Evolutionary conservation across 2,113 vertebrate genomes (phyloP), one percentile per base, ranked within the genome.

Genomic region (Irena cyanogastra): DNA sequence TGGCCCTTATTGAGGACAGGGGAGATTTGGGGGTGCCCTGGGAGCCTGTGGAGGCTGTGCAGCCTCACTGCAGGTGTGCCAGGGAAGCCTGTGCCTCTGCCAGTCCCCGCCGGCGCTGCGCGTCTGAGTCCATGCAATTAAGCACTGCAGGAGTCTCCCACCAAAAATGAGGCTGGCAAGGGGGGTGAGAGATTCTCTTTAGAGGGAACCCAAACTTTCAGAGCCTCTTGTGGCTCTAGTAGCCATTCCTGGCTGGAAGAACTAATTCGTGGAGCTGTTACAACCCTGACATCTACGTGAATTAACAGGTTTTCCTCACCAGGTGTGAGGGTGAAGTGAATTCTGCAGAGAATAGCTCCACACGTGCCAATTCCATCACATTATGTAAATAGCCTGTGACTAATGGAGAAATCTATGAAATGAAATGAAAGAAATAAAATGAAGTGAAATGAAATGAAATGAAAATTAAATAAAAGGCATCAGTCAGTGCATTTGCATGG

Each of bases 301-400:
- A 74, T 59, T 65, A 80, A 70, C 47, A 60, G 49, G 50, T 78
- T 74, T 90, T 80, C n/a, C 83, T 92, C n/a, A 10, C 18, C 37
- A 41, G 54, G 68, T 42, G 20, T n/a, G 70, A 95, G 41, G 33
- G 15, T 87, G 78, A 93, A 74, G 41, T 53, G 56, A 94, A 87
- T 93, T 95, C 80, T 80, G 85, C 90, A 47, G 87, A 81, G 89
- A 89, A 21, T 41, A 75, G 57, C 66, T 93, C 50, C 78, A 37
- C 90, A 44, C 35, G 47, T 95, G 95, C 82, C 93, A 81, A 5
- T 94, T 87, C 95, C 83, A 90, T 95, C 93, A 95, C 89, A 92
- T 95, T 94, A 96, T 96, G 93, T 91, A 95, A 97, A 97, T 88
- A 74, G 78, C 42, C 83, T 53, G 54, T 95, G 94, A 97, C 81